Evolutionary conservation across 2,797 vertebrate genomes (phyloP).

Genomic region (Dermochelys coriacea): DNA sequence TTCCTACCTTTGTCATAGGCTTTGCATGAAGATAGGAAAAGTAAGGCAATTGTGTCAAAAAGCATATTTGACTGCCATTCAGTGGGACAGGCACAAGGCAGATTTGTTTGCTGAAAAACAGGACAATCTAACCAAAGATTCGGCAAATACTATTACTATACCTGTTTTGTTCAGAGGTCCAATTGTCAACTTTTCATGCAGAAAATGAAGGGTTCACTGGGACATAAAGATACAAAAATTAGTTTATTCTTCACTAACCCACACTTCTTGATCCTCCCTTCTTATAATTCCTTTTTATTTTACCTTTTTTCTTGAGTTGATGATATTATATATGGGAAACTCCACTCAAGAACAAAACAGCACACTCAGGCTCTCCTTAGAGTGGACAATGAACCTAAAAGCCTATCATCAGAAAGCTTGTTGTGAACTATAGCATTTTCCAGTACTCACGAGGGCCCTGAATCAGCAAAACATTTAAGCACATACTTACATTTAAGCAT

Average conservation of each 20-base stretch:
- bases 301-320: background rate
- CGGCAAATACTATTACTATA: slow-evolving; percentile 22
- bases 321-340: background rate
- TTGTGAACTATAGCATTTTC: background rate
- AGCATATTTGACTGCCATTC: background rate
- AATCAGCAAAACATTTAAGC: background rate
- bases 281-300: background rate
- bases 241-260: background rate
- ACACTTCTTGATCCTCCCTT: background rate
- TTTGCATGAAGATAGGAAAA: background rate
- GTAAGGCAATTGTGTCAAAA: background rate
- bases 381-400: background rate
- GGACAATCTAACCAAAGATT: slow-evolving; percentile 22
- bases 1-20: background rate
- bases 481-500: too few relatives aligned
- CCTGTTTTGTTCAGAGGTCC: background rate
- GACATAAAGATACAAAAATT: background rate
- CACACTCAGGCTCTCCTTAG: background rate
- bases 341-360: background rate
- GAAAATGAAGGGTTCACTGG: background rate
- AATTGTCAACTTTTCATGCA: background rate
- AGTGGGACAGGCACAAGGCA: slow-evolving; percentile 11
- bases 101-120: slow-evolving; percentile 33
- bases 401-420: too few relatives aligned
- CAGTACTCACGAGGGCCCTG: background rate